phyloP scores from a whole-genome alignment of 2,113 vertebrate species.

The Helogale parvula region DNA sequence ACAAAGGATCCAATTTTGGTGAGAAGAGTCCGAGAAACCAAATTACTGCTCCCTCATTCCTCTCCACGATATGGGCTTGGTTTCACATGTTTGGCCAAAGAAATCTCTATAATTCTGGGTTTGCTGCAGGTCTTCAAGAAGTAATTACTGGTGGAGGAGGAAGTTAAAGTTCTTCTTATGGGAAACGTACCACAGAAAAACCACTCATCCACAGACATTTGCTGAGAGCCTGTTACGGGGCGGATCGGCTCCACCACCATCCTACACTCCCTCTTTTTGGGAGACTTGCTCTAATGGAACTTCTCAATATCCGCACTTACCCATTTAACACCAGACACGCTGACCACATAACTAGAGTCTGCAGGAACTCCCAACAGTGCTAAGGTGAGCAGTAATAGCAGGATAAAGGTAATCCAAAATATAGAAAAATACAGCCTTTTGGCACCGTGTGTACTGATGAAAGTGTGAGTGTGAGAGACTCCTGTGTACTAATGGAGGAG shows the following conservation, averaged over 20 bases:
- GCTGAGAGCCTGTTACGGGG: background rate
- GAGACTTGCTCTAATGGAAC: background rate
- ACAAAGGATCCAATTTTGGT: background rate
- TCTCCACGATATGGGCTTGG: background rate
- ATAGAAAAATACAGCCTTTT: background rate
- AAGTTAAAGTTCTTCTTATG: background rate
- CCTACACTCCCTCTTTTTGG: background rate
- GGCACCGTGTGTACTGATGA: background rate
- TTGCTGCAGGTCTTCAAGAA: background rate
- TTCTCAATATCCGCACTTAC: background rate
- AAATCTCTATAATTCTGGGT: background rate
- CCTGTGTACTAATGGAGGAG: background rate
- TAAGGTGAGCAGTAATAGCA: background rate
- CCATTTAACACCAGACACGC: background rate
- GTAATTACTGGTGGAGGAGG: background rate
- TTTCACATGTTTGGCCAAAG: slow-evolving; percentile 23
- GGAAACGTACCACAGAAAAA: background rate
- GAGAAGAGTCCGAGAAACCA: slow-evolving; percentile 35
- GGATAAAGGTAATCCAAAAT: background rate
- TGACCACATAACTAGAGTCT: background rate
- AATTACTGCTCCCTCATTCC: background rate
- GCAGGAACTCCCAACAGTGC: background rate
- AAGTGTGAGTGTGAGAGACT: background rate
- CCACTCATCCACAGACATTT: background rate
- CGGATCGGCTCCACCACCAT: background rate